These are phyloP conservation scores for Boulengeromyrus knoepffleri DNA, from an alignment of 2,113 vertebrate species.

Conservation along the genomic window DNA sequence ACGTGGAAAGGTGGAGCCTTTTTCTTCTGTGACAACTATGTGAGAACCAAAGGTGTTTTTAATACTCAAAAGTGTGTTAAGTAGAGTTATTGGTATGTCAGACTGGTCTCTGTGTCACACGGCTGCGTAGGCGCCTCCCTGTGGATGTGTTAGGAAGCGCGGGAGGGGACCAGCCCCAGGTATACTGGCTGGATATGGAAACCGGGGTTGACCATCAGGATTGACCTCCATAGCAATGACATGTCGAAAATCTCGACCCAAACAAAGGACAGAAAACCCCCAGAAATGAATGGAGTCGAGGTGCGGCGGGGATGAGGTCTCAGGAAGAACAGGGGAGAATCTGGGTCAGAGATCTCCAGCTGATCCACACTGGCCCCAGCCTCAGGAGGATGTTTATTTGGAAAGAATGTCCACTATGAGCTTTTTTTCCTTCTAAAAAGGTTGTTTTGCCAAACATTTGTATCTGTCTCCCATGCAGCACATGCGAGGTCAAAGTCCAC, in stretches of 20 bases:
- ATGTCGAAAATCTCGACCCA: background rate
- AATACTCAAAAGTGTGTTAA: background rate
- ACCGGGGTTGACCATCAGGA: background rate
- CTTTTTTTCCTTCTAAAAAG: conserved; percentile 39
- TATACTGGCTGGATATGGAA: background rate
- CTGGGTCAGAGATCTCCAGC: conserved; percentile 42
- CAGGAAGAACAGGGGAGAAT: conserved; percentile 39
- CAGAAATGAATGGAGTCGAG: conserved; percentile 19
- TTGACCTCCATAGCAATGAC: background rate
- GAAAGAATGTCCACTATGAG: conserved; percentile 54
- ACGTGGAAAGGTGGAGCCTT: background rate
- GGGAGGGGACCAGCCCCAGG: background rate
- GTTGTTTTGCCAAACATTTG: conserved; percentile 38
- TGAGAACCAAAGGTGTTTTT: background rate
- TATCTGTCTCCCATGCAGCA: conserved; percentile 42
- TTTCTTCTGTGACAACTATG: background rate
- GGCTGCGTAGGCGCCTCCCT: background rate
- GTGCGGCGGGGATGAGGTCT: conserved; percentile 17
- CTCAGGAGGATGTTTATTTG: conserved; percentile 52
- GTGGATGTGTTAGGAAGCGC: background rate
- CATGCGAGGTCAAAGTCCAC: background rate
- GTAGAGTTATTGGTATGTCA: background rate
- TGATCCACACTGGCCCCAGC: conserved; percentile 22
- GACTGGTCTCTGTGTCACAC: background rate
- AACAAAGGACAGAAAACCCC: conserved; percentile 8